These are phyloP conservation scores for Lepisosteus oculatus DNA, from an alignment of 2,113 vertebrate species.

Conservation along the genomic window DNA sequence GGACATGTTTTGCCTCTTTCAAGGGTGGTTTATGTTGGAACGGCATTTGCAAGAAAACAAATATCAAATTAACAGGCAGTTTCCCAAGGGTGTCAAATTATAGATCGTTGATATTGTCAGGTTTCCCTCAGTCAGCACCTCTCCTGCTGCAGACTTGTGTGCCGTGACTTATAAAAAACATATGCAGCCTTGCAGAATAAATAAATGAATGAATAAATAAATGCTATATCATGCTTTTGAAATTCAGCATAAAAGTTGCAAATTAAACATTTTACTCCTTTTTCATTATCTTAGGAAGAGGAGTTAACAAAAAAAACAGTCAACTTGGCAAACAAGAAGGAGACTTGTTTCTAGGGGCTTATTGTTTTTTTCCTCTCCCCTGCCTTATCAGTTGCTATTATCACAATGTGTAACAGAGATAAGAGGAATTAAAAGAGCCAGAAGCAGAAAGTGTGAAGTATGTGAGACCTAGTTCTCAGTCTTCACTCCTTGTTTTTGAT, in stretches of 20 bases:
- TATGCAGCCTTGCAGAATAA: neutral
- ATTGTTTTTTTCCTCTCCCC: neutral
- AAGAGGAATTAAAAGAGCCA: constrained; percentile 50
- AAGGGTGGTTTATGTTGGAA: neutral
- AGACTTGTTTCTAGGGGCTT: neutral
- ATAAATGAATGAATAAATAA: neutral
- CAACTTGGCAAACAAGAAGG: neutral
- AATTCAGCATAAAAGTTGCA: neutral
- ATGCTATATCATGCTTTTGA: neutral
- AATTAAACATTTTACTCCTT: neutral
- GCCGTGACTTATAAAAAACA: neutral
- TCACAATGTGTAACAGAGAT: constrained; percentile 47
- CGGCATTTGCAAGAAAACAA: neutral
- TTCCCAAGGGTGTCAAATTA: constrained; percentile 2
- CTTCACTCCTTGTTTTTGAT: constrained; percentile 13
- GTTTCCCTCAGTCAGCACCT: no score
- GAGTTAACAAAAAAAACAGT: neutral
- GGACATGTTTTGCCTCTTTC: neutral
- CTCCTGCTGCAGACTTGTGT: no score
- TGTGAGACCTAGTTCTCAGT: constrained; percentile 26
- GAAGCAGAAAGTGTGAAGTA: constrained; percentile 31
- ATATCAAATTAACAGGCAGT: neutral
- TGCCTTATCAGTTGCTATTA: constrained; percentile 47
- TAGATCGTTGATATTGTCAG: neutral
- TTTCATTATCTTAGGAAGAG: constrained; percentile 3